Percentiles rank a stretch among this genome's conserved stretches.
phyloP scores from a whole-genome alignment of 2,888 invertebrate species.

The Nebria brevicollis region DNA sequence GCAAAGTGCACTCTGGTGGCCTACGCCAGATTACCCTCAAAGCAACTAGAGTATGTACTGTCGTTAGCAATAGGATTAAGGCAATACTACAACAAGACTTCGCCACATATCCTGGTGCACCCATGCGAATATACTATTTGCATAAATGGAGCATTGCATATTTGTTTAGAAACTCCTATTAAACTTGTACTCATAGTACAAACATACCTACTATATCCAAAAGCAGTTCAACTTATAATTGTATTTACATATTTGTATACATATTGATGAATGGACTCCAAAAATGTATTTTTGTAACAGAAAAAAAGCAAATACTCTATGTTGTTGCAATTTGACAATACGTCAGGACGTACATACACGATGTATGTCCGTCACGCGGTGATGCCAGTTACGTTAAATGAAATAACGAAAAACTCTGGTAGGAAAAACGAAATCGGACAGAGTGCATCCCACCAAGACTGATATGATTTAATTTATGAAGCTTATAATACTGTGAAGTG shows the following conservation, averaged over 20 bases:
- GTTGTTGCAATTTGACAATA: too few relatives aligned
- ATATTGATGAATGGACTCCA: too few relatives aligned
- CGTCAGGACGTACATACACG: conserved; percentile 6
- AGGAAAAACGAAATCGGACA: background rate
- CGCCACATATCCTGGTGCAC: background rate
- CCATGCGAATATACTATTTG: conserved; percentile 7
- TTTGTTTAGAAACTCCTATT: too few relatives aligned
- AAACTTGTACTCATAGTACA: too few relatives aligned
- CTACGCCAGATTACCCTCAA: conserved; percentile 23
- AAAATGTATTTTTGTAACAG: too few relatives aligned
- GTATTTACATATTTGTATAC: too few relatives aligned
- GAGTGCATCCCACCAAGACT: background rate
- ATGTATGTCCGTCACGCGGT: conserved; percentile 11
- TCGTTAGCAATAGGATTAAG: conserved; percentile 6
- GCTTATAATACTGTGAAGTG: background rate
- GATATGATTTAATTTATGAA: conserved; percentile 1
- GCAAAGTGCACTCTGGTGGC: conserved; percentile 6
- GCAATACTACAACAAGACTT: background rate
- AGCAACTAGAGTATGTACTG: conserved; percentile 26
- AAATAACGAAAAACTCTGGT: background rate
- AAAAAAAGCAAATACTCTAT: too few relatives aligned
- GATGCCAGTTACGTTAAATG: background rate
- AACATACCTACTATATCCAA: too few relatives aligned
- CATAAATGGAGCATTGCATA: too few relatives aligned
- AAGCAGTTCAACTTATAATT: too few relatives aligned